Evolutionary conservation across 2,113 vertebrate genomes (phyloP).

Genomic region (Ginglymostoma cirratum): DNA sequence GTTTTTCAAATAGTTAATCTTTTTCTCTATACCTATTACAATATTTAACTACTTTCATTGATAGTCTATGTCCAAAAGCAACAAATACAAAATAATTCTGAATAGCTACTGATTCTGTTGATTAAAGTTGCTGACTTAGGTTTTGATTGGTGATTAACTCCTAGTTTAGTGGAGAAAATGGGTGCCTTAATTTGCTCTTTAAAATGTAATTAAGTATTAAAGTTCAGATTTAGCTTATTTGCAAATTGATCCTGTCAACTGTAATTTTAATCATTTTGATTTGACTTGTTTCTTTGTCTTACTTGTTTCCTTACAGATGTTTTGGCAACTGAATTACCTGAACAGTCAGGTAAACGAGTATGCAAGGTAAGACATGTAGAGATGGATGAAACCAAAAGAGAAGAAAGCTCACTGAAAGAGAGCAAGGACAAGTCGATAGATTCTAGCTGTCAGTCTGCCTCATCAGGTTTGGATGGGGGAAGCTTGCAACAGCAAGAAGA

Average conservation of each 20-base stretch:
- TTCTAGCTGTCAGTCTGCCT: background rate
- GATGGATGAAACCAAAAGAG: background rate
- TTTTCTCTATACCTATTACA: background rate
- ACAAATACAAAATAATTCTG: background rate
- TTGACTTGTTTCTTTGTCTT: background rate
- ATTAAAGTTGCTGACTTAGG: background rate
- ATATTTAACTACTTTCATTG: background rate
- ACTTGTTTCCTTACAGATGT: background rate
- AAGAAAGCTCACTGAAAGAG: background rate
- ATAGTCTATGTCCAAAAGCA: background rate
- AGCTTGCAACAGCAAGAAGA: background rate
- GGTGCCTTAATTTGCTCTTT: background rate
- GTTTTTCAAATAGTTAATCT: background rate
- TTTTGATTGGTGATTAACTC: background rate
- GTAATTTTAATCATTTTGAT: background rate
- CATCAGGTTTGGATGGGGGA: slow-evolving; percentile 1
- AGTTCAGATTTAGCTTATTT: background rate
- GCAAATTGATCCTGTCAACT: background rate
- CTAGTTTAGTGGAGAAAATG: background rate
- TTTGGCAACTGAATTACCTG: background rate
- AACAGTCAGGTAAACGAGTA: slow-evolving; percentile 27
- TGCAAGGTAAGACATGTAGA: slow-evolving; percentile 25
- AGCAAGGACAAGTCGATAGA: background rate
- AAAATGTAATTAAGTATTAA: background rate
- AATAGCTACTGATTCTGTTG: background rate